Evolutionary conservation across 2,113 vertebrate species (phyloP).

Genomic region (Scartelaos histophorus): DNA sequence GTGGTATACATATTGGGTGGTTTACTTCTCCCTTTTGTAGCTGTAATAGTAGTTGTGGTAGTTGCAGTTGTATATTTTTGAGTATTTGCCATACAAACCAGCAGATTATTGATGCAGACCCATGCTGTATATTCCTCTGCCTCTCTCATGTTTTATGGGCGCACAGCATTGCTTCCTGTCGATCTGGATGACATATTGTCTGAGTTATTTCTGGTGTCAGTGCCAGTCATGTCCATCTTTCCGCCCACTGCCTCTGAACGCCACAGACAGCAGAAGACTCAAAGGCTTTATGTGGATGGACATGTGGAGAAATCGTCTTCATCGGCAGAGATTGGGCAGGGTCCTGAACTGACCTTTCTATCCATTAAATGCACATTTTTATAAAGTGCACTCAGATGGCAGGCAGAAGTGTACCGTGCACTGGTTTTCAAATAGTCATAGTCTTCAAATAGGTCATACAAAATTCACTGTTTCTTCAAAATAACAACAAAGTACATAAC

Average conservation of each 20-base stretch:
- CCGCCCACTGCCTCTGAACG: conserved; percentile 64
- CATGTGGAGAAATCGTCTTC: conserved; percentile 48
- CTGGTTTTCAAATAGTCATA: not conserved
- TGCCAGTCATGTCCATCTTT: conserved; percentile 51
- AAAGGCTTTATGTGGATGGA: conserved; percentile 54
- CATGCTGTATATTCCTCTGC: not conserved
- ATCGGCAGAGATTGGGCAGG: conserved; percentile 58
- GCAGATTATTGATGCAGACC: not conserved
- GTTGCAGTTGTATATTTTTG: not conserved
- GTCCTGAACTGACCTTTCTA: conserved; percentile 40
- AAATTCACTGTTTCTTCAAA: not conserved
- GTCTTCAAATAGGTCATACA: not conserved
- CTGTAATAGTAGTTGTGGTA: too few species aligned
- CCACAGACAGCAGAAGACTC: conserved; percentile 39
- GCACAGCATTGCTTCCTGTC: conserved; percentile 52
- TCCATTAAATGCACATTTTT: conserved; percentile 20
- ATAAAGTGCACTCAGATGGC: conserved; percentile 10
- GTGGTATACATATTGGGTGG: too few species aligned
- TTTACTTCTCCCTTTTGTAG: too few species aligned
- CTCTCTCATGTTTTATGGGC: conserved; percentile 23
- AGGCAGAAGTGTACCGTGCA: not conserved
- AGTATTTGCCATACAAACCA: not conserved
- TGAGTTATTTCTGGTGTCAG: conserved; percentile 66
- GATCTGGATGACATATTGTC: conserved; percentile 58
- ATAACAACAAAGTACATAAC: not conserved